Base-by-base conservation (phyloP, 2,888 invertebrate genomes). In the Dastarcus helophoroides region DNA sequence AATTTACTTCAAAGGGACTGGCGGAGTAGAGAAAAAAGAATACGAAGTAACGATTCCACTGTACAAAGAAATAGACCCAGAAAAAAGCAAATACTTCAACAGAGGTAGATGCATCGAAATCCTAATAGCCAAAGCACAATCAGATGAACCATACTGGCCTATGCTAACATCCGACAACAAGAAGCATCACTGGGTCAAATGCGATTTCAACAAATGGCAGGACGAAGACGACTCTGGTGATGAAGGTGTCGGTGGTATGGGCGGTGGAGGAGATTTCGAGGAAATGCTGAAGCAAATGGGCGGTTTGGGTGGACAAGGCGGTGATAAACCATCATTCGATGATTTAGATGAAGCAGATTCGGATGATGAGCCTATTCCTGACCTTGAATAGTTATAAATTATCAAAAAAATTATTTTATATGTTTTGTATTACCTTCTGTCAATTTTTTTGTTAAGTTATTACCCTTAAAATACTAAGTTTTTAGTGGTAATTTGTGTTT, bases 171-270 rank as follows among this genome's bases (percentile, higher is more conserved):
- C 82, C 58, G 85, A 85, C 49, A 82, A 60, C 41, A 79, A 79
- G 61, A 94, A 94, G 66, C 79, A 80, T 48, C 93, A 93, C 60
- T 95, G 93, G 80, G 70, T 97, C 48, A 95, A 94, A 69, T 82
- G 93, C 49, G 95, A 97, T 59, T 98, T 97, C 60, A 86, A 89
- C 58, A 93, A 93, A 66, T 97, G 94, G 95, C 79, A 78, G 64
- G 95, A 95, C 65, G 95, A 97, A 63, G 89, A 89, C 53, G 94
- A 94, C 38, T 88, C 84, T 31, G 88, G 81, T 6, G 83, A 83
- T 46, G 90, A 88, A 44, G 73, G 58, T 37, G 37, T 55, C n/a
- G 57, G 57, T n/a, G 59, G 58, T 7, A 56, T 57, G 54, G 65
- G 54, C 35, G 61, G 64, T 30, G 60, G 63, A 30, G 65, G 65